Percentiles rank a stretch among this genome's conserved stretches.
These are phyloP conservation scores for Zaprionus davidi DNA, from an alignment of 1,140 invertebrate genomes.

Conservation along the genomic window DNA sequence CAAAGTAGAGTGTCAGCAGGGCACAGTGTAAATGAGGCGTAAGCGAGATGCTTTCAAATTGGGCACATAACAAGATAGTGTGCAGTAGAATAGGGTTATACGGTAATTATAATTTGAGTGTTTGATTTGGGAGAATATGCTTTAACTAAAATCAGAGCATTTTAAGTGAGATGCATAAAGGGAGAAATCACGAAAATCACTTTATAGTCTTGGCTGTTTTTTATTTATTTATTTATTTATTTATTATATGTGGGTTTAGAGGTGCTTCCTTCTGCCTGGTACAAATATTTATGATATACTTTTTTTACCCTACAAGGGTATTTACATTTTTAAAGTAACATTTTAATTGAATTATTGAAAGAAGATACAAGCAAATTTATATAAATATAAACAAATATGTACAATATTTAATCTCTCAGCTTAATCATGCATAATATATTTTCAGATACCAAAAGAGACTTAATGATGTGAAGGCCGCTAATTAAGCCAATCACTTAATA, in stretches of 20 bases:
- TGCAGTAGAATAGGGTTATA: not conserved
- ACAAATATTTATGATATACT: too few relatives aligned
- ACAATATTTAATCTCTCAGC: too few relatives aligned
- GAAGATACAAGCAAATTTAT: too few relatives aligned
- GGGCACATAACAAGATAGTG: not conserved
- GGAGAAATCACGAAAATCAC: too few relatives aligned
- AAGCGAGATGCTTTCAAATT: slow-evolving; percentile 36
- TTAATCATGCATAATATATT: not conserved
- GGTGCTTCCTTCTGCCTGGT: too few relatives aligned
- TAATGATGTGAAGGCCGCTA: not conserved
- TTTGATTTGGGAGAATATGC: not conserved
- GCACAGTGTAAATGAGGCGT: slow-evolving; percentile 47
- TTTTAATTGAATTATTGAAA: too few relatives aligned
- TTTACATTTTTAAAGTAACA: too few relatives aligned
- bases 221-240: too few relatives aligned
- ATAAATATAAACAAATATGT: too few relatives aligned
- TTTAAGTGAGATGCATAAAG: not conserved
- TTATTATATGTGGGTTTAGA: too few relatives aligned
- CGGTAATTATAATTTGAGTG: not conserved
- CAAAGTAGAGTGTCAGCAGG: not conserved
- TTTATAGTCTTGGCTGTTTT: too few relatives aligned
- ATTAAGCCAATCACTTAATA: not conserved
- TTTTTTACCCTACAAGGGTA: too few relatives aligned
- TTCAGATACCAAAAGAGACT: not conserved
- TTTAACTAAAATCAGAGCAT: not conserved